Evolutionary conservation across 2,797 vertebrate genomes (phyloP).

Genomic region (Takifugu ocellatus): DNA sequence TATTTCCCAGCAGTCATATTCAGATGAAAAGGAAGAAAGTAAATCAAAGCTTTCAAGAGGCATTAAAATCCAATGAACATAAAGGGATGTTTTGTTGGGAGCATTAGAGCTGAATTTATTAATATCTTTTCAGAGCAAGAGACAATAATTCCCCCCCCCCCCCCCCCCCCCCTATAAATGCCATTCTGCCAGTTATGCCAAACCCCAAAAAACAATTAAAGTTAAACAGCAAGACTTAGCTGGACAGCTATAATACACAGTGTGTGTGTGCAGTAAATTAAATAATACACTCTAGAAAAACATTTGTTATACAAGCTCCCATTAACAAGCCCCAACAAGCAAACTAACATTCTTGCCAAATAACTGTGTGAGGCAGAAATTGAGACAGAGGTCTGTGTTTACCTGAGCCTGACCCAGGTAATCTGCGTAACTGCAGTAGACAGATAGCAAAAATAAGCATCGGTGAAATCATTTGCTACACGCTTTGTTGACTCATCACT

Average conservation of each 20-base stretch:
- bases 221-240: too few species aligned
- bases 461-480: too few species aligned
- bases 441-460: neutral
- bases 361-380: constrained; percentile 1
- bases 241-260: too few species aligned
- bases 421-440: constrained; percentile 12
- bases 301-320: neutral
- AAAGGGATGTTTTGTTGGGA: constrained; percentile 26
- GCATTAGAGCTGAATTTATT: constrained; percentile 8
- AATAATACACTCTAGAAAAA: neutral
- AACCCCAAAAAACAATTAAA: too few species aligned
- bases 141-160: too few species aligned
- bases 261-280: too few species aligned
- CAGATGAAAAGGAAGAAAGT: constrained; percentile 5
- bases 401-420: constrained; percentile 19
- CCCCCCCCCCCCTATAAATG: too few species aligned
- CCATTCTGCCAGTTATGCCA: too few species aligned
- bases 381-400: constrained; percentile 10
- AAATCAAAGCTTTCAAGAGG: constrained; percentile 17
- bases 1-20: constrained; percentile 63
- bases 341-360: constrained; percentile 23
- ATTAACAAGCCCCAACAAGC: neutral
- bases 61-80: constrained; percentile 21
- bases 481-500: too few species aligned
- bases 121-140: constrained; percentile 8